Conservation (phyloP, 92 coral and sea anemone species). For the Hydrozoanthus gracilis region DNA sequence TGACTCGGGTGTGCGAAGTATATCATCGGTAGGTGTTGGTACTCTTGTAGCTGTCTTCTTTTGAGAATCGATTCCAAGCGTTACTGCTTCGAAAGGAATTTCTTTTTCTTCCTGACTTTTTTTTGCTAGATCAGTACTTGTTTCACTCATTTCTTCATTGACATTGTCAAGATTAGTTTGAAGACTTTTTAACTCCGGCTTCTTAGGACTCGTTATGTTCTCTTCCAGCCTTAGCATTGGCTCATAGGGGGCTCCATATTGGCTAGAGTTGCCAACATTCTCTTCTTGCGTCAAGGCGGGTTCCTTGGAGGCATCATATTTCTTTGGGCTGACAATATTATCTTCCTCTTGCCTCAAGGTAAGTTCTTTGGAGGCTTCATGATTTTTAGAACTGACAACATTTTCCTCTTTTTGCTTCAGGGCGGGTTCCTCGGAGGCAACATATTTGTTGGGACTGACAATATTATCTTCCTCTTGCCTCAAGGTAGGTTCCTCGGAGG, state of each 20-base stretch:
- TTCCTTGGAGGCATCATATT: not conserved
- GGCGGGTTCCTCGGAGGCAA: not conserved
- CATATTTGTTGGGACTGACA: not conserved
- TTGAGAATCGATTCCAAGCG: conserved; percentile 24
- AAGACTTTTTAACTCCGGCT: not conserved
- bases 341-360: too few species aligned
- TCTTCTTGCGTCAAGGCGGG: too few species aligned
- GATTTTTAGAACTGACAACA: too few species aligned
- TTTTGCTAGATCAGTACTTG: not conserved
- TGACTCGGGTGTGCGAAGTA: not conserved
- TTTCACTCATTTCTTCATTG: not conserved
- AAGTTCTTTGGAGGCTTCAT: too few species aligned
- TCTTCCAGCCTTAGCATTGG: too few species aligned
- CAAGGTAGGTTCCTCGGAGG: not conserved
- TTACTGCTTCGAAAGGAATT: conserved; percentile 31
- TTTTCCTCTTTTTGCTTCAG: too few species aligned
- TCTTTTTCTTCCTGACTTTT: conserved; percentile 1
- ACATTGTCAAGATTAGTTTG: not conserved
- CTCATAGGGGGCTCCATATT: too few species aligned
- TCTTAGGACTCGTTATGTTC: not conserved
- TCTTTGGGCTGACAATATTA: not conserved
- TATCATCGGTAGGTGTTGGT: not conserved
- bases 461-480: not conserved
- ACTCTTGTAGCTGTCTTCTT: conserved; percentile 22
- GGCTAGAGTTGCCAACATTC: too few species aligned